phyloP scores from a whole-genome alignment of 2,888 invertebrate species.

The Ectropis crepuscularia region DNA sequence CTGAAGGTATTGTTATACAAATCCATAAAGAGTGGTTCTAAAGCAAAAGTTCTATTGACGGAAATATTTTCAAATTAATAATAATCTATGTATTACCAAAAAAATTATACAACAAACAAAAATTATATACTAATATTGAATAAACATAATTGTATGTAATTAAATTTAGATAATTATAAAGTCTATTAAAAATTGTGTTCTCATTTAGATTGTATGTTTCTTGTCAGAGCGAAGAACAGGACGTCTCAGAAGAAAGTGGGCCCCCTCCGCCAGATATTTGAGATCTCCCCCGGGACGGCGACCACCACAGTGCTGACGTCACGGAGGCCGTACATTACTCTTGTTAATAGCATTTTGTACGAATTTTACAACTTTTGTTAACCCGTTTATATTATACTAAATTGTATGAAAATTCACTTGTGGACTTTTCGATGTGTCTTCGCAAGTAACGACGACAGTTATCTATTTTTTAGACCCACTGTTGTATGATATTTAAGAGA shows the following conservation, averaged over 20 bases:
- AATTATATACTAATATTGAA: too few species aligned
- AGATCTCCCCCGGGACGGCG: slow-evolving; percentile 46
- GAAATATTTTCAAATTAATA: too few species aligned
- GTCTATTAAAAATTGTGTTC: too few species aligned
- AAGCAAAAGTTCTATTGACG: too few species aligned
- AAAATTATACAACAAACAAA: too few species aligned
- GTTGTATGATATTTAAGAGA: slow-evolving; percentile 52
- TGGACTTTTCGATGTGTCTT: slow-evolving; percentile 67
- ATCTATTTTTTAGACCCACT: slow-evolving; percentile 69
- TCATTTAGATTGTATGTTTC: not conserved
- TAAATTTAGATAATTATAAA: too few species aligned
- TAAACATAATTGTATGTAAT: too few species aligned
- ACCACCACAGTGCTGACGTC: slow-evolving; percentile 10
- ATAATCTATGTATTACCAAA: too few species aligned
- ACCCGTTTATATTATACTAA: slow-evolving; percentile 50
- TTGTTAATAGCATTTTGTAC: slow-evolving; percentile 65
- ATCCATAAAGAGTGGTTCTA: too few species aligned
- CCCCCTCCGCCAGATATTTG: slow-evolving; percentile 48
- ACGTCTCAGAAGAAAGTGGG: slow-evolving; percentile 29
- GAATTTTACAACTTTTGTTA: slow-evolving; percentile 65
- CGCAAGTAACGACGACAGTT: slow-evolving; percentile 57
- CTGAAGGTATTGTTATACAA: too few species aligned
- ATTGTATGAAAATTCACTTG: slow-evolving; percentile 48
- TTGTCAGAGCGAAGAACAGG: slow-evolving; percentile 31
- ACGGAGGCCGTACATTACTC: slow-evolving; percentile 35